A percentile compares a stretch with the other conserved stretches of the same genome.
These are phyloP conservation scores for Morpho achilles DNA, from an alignment of 2,888 invertebrate genomes.

Conservation along the genomic window DNA sequence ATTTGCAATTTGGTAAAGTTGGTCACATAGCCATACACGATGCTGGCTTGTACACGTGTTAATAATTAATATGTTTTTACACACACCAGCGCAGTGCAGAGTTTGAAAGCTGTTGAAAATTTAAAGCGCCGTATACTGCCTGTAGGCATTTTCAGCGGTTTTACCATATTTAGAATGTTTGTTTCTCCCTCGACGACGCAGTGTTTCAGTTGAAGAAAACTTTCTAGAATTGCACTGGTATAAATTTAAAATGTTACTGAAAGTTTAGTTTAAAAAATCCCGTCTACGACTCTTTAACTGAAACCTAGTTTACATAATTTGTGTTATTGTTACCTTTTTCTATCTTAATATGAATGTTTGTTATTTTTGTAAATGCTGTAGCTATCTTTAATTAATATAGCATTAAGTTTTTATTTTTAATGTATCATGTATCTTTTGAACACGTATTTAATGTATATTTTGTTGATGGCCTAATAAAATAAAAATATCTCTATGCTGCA, in stretches of 20 bases:
- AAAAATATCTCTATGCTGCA: too few species aligned
- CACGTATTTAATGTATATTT: too few species aligned
- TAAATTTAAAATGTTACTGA: constrained; percentile 1
- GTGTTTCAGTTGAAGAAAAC: constrained; percentile 23
- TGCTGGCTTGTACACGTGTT: constrained; percentile 12
- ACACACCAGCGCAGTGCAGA: constrained; percentile 46
- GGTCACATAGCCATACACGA: constrained; percentile 15
- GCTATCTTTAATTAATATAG: too few species aligned
- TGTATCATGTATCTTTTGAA: too few species aligned
- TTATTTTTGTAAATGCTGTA: too few species aligned
- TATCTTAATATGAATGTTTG: too few species aligned
- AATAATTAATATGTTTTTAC: constrained; percentile 58
- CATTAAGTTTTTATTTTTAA: too few species aligned
- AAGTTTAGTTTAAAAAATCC: neutral
- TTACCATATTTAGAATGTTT: constrained; percentile 36
- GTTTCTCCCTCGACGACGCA: constrained; percentile 29
- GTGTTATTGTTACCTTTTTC: too few species aligned
- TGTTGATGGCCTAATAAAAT: too few species aligned
- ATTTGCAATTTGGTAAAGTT: constrained; percentile 20
- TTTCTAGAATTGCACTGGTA: constrained; percentile 16
- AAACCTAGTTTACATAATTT: too few species aligned
- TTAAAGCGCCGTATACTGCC: constrained; percentile 48
- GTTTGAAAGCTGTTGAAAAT: constrained; percentile 51
- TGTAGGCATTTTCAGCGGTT: constrained; percentile 45
- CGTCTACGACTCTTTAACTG: too few species aligned